Evolutionary conservation across 1,140 invertebrate species (phyloP), one percentile per base, ranked within the genome.

Genomic region (Heliconius himera): DNA sequence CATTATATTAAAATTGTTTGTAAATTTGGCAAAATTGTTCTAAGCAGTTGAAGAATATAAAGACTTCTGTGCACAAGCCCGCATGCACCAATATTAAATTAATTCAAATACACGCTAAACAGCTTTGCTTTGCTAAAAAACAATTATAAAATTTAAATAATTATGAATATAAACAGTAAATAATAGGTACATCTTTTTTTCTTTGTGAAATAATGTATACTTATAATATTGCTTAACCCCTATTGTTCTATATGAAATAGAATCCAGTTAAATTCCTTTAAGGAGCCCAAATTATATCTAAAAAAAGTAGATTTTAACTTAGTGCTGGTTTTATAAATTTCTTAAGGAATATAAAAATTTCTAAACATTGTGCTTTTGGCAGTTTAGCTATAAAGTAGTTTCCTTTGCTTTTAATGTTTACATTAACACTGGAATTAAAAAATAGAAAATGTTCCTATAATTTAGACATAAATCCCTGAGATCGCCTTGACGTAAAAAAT

Each of bases 401-500:
- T 56, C 11, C 41, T 41, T 54, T 26, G 46, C 18, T 38, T 70
- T 56, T 29, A 26, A 46, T 41, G 70, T 72, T 60, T 46, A 46
- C 41, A 46, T 46, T 60, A 78, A 78, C 49, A 78, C 54, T 46
- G 60, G 60, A 66, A 66, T 26, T 66, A 66, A 46, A 36, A 51
- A 41, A 38, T 73, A 72, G 72, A 77, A 77, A 77, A 72, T 36
- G 49, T 41, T 77, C 49, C 33, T 72, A 71, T 77, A 76, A 20
- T 74, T 66, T 51, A 81, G 41, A 73, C 75, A 29, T 66, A n/a
- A 77, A 77, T 79, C 74, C 74, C 81, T 76, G 74, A 82, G 77
- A 82, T 76, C 72, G 74, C 46, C 51, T 74, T 51, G 76, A 83
- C 66, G 70, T 81, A 78, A 76, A 83, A 74, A 81, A 83, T 81